Percentiles rank a stretch among this genome's conserved stretches.
Conservation (phyloP, 2,113 vertebrate genomes). For the Porphyrio hochstetteri region DNA sequence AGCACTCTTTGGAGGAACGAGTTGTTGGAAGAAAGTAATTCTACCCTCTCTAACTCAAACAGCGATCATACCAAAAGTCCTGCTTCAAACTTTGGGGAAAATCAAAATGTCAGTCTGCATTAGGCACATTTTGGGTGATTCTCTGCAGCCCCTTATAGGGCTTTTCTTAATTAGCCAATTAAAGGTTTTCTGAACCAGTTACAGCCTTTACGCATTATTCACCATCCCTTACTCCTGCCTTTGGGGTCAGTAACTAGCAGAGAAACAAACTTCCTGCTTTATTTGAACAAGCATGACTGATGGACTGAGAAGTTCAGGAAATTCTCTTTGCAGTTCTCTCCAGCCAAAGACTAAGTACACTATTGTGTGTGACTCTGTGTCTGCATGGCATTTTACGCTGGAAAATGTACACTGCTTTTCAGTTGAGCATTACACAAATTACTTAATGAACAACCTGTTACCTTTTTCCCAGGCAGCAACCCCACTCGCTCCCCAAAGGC, state of each 20-base stretch:
- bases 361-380: conserved; percentile 25
- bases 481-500: background rate
- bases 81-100: conserved; percentile 32
- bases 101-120: conserved; percentile 55
- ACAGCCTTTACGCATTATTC: conserved; percentile 49
- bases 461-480: background rate
- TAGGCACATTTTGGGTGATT: conserved; percentile 49
- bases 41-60: conserved; percentile 7
- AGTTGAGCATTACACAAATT: conserved; percentile 25
- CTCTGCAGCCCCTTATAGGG: conserved; percentile 42
- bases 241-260: conserved; percentile 10
- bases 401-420: conserved; percentile 20
- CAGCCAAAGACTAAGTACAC: conserved; percentile 26
- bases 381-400: background rate
- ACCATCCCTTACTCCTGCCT: conserved; percentile 57
- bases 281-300: conserved; percentile 30
- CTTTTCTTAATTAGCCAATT: conserved; percentile 63
- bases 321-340: conserved; percentile 53
- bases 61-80: conserved; percentile 23
- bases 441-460: conserved; percentile 39
- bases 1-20: conserved; percentile 31
- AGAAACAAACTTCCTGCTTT: conserved; percentile 35
- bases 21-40: conserved; percentile 51
- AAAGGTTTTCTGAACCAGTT: conserved; percentile 53
- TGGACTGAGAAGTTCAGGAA: conserved; percentile 33